phyloP scores from a whole-genome alignment of 2,888 invertebrate species.

The Mythimna pallens region DNA sequence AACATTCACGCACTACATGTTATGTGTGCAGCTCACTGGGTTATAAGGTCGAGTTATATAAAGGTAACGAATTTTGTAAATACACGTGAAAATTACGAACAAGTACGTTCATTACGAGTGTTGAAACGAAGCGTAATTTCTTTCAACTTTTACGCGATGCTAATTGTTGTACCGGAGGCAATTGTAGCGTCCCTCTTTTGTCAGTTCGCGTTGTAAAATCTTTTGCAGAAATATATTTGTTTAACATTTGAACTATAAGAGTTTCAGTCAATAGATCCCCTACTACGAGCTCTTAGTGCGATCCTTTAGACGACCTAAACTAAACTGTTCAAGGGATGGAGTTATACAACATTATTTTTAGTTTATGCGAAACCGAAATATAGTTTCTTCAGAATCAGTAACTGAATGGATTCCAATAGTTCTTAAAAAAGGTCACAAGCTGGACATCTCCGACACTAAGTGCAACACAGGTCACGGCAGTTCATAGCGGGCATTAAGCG shows the following conservation, averaged over 20 bases:
- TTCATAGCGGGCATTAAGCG: no score
- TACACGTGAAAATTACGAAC: conserved; percentile 52
- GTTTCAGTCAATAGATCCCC: not conserved
- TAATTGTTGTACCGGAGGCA: conserved; percentile 44
- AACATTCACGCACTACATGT: conserved; percentile 85
- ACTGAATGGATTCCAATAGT: no score
- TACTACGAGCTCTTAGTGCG: no score
- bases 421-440: no score
- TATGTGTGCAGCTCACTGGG: conserved; percentile 81
- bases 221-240: conserved; percentile 18
- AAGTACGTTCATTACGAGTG: conserved; percentile 43
- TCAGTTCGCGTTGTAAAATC: conserved; percentile 2
- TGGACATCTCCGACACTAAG: no score
- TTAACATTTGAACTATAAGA: not conserved
- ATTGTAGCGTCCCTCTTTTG: conserved; percentile 29
- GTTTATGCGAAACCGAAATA: no score
- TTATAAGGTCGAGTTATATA: conserved; percentile 83
- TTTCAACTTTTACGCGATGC: conserved; percentile 37
- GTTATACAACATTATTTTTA: no score
- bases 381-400: no score
- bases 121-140: conserved; percentile 40
- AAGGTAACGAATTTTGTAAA: conserved; percentile 72
- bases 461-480: no score
- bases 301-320: no score
- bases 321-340: no score